These are phyloP conservation scores for Albula goreensis DNA, from an alignment of 2,113 vertebrate genomes.

Conservation along the genomic window DNA sequence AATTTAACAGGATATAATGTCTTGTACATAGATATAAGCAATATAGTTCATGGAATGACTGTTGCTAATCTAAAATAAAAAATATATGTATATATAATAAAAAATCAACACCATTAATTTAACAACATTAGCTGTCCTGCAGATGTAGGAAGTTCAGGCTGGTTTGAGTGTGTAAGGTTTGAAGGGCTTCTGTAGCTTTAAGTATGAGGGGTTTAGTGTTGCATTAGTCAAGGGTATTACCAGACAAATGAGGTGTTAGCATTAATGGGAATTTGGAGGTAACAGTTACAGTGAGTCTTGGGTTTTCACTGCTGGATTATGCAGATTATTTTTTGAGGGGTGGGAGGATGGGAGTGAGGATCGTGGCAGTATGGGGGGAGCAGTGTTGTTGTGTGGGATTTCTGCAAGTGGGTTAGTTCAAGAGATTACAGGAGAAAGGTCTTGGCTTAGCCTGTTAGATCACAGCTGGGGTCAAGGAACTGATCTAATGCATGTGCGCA, in stretches of 20 bases:
- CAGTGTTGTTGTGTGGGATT: neutral
- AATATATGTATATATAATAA: too few species aligned
- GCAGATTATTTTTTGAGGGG: constrained; percentile 33
- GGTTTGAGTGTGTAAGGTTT: neutral
- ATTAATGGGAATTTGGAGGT: constrained; percentile 36
- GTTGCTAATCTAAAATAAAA: too few species aligned
- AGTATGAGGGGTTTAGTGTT: constrained; percentile 16
- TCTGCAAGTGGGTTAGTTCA: constrained; percentile 1
- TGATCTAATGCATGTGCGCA: constrained; percentile 14
- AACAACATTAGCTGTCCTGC: too few species aligned
- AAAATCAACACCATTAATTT: too few species aligned
- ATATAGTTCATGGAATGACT: too few species aligned
- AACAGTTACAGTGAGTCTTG: constrained; percentile 9
- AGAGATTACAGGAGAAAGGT: constrained; percentile 12
- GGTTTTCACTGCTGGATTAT: constrained; percentile 32
- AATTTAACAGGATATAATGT: too few species aligned
- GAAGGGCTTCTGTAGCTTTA: neutral
- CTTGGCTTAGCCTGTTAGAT: neutral
- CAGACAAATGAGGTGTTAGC: constrained; percentile 34
- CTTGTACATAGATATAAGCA: too few species aligned
- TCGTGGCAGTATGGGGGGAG: neutral
- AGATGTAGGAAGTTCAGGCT: neutral
- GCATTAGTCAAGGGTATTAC: constrained; percentile 20
- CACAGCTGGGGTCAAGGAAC: neutral
- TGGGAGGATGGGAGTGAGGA: neutral